A percentile compares a stretch with the other conserved stretches of the same genome.
phyloP scores from a whole-genome alignment of 2,113 vertebrate genomes.

The Triplophysa rosa region DNA sequence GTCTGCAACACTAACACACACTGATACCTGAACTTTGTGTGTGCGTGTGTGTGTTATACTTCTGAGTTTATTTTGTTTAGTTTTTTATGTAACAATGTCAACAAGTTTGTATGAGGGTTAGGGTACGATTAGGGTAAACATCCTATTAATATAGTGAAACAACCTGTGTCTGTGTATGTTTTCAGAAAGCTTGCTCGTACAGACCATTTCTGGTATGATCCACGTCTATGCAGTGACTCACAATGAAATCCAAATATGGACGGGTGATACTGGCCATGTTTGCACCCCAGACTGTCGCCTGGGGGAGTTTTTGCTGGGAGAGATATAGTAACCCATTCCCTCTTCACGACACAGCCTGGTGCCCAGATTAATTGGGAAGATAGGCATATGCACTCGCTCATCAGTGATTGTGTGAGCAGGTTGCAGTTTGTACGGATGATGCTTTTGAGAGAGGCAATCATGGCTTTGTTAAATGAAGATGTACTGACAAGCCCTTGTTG shows the following conservation, averaged over 20 bases:
- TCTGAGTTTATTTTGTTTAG: too few relatives aligned
- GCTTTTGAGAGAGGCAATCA: constrained; percentile 57
- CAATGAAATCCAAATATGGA: constrained; percentile 72
- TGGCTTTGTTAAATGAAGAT: constrained; percentile 66
- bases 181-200: constrained; percentile 49
- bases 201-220: constrained; percentile 56
- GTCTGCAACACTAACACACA: background rate
- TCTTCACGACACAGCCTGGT: constrained; percentile 67
- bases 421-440: constrained; percentile 51
- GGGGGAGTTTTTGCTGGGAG: constrained; percentile 34
- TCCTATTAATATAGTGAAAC: too few relatives aligned
- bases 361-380: constrained; percentile 78
- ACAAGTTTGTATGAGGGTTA: too few relatives aligned
- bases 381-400: constrained; percentile 72
- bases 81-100: too few relatives aligned
- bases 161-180: background rate
- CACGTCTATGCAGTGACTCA: constrained; percentile 57
- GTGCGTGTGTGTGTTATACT: background rate
- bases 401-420: constrained; percentile 65
- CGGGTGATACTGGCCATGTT: constrained; percentile 56
- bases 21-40: background rate
- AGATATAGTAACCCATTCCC: constrained; percentile 66
- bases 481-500: constrained; percentile 54
- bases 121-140: too few relatives aligned
- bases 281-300: constrained; percentile 52